These are phyloP conservation scores for Bombus impatiens DNA, from an alignment of 1,140 invertebrate species.

Conservation along the genomic window DNA sequence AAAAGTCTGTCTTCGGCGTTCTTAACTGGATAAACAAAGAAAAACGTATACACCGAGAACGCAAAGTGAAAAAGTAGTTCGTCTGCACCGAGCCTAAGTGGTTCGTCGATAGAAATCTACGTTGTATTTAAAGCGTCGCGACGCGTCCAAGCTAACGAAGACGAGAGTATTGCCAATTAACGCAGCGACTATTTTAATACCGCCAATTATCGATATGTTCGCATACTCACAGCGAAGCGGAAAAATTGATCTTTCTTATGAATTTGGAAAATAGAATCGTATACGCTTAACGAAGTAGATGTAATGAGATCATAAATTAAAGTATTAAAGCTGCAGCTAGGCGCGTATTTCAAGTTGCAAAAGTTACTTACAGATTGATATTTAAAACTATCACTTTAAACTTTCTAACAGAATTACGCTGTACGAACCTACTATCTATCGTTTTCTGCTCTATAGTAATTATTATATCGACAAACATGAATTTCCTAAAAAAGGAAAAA, in stretches of 20 bases:
- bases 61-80: too few relatives aligned
- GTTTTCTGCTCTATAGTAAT: too few relatives aligned
- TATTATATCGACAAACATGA: too few relatives aligned
- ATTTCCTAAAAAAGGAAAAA: too few relatives aligned
- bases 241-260: not conserved
- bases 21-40: too few relatives aligned
- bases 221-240: not conserved
- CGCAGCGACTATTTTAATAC: not conserved
- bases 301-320: not conserved
- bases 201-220: not conserved
- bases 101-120: not conserved
- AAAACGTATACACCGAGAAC: too few relatives aligned
- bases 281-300: not conserved
- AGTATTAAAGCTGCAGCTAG: too few relatives aligned
- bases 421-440: too few relatives aligned
- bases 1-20: too few relatives aligned
- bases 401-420: too few relatives aligned
- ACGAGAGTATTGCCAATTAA: not conserved
- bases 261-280: not conserved
- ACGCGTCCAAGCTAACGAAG: not conserved
- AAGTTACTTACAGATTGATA: not conserved
- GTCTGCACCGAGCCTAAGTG: not conserved
- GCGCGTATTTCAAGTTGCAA: not conserved
- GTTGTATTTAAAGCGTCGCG: not conserved
- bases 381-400: not conserved